phyloP scores from a whole-genome alignment of 2,888 invertebrate genomes.

The Nomada fabriciana region DNA sequence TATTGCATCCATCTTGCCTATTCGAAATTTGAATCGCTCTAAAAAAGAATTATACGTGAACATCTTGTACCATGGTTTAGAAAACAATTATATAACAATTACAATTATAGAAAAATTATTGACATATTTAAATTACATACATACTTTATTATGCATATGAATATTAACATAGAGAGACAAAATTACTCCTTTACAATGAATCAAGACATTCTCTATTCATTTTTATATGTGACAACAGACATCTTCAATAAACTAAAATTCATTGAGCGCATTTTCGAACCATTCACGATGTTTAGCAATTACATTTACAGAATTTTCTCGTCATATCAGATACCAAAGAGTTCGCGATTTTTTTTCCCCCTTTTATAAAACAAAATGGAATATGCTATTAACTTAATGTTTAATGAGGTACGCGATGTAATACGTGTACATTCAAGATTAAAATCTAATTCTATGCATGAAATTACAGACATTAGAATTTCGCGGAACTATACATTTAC shows the following conservation, averaged over 20 bases:
- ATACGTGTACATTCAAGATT: slow-evolving; percentile 20
- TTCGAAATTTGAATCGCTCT: background rate
- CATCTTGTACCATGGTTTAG: background rate
- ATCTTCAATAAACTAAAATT: slow-evolving; percentile 58
- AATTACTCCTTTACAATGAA: slow-evolving; percentile 72
- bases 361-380: slow-evolving; percentile 27
- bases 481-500: background rate
- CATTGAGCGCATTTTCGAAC: slow-evolving; percentile 59
- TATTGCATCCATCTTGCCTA: background rate
- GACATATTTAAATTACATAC: slow-evolving; percentile 72
- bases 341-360: slow-evolving; percentile 16
- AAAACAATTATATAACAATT: slow-evolving; percentile 16
- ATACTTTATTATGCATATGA: slow-evolving; percentile 75
- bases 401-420: slow-evolving; percentile 32
- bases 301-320: slow-evolving; percentile 27
- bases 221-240: slow-evolving; percentile 60
- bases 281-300: slow-evolving; percentile 35
- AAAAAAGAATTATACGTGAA: background rate
- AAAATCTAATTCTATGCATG: slow-evolving; percentile 35
- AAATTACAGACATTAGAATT: slow-evolving; percentile 25
- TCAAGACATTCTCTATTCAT: slow-evolving; percentile 64
- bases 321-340: slow-evolving; percentile 61
- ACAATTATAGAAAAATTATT: slow-evolving; percentile 8
- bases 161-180: slow-evolving; percentile 77
- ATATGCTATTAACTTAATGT: slow-evolving; percentile 30